phyloP scores from a whole-genome alignment of 2,113 vertebrate species.

The cattle (Bos taurus) region ARS-UCD2.0 NC_037333.1:18039001-18039500 shows the following conservation, averaged over 20 bases:
- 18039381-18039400: neutral
- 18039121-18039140: neutral
- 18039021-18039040: neutral
- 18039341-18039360: neutral
- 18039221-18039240: neutral
- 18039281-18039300: neutral
- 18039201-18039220: neutral
- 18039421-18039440: neutral
- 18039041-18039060: neutral
- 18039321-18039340: neutral
- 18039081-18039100: neutral
- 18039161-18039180: neutral
- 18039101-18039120: neutral
- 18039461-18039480: conserved; percentile 53
- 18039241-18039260: neutral
- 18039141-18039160: neutral
- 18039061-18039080: neutral
- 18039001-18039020: conserved; percentile 32
- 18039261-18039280: neutral
- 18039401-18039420: neutral
- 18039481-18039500: conserved; percentile 53
- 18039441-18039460: conserved; percentile 1
- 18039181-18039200: neutral
- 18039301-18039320: neutral
- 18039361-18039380: neutral